These are phyloP conservation scores for Callionymus lyra DNA, from an alignment of 2,113 vertebrate genomes.

Conservation along the genomic window DNA sequence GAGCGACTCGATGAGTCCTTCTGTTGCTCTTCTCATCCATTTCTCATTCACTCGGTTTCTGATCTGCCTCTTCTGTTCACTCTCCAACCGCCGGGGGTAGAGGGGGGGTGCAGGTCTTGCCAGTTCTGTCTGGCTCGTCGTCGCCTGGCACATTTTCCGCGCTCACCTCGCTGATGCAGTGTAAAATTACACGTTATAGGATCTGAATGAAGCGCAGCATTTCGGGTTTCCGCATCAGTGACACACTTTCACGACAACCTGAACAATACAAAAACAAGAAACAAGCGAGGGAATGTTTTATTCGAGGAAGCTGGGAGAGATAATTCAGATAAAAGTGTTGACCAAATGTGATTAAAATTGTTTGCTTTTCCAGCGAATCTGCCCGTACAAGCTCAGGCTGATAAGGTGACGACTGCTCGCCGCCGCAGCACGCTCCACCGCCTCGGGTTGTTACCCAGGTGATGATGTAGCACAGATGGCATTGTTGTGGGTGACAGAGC, in stretches of 20 bases:
- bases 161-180: conserved; percentile 29
- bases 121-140: conserved; percentile 47
- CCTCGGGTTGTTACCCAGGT: conserved; percentile 53
- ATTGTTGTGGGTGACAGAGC: conserved; percentile 45
- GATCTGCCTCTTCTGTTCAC: conserved; percentile 16
- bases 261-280: no score
- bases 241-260: background rate
- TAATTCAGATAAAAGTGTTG: no score
- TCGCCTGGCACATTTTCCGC: conserved; percentile 23
- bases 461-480: conserved; percentile 53
- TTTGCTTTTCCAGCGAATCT: background rate
- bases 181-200: conserved; percentile 14
- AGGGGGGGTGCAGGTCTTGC: conserved; percentile 42
- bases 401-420: conserved; percentile 9
- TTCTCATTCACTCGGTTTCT: conserved; percentile 14
- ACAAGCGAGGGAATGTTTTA: no score
- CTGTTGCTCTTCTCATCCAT: conserved; percentile 35
- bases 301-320: no score
- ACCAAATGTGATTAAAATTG: background rate
- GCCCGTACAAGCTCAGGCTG: no score
- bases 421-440: conserved; percentile 40
- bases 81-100: conserved; percentile 39
- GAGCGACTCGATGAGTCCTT: conserved; percentile 50
- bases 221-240: no score
- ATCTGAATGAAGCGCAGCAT: background rate